Evolutionary conservation across 1,140 invertebrate species (phyloP).

Genomic region (Drosophila bipectinata): DNA sequence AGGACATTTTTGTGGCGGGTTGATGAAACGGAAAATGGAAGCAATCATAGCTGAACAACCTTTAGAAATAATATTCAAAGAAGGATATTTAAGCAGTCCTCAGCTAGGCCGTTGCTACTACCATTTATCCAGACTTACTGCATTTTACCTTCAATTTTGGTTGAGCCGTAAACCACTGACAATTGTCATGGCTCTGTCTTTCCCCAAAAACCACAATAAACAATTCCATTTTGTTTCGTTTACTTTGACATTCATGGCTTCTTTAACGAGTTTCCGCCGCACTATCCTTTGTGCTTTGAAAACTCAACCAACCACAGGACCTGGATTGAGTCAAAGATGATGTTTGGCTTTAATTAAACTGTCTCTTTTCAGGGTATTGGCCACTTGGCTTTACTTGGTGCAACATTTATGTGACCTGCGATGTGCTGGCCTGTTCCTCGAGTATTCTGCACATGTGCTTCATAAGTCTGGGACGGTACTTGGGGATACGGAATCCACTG

Average conservation of each 20-base stretch:
- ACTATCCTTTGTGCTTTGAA: neutral
- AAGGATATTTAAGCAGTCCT: neutral
- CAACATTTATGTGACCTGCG: slow-evolving; percentile 96
- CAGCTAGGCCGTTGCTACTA: neutral
- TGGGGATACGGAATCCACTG: slow-evolving; percentile 95
- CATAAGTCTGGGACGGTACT: slow-evolving; percentile 95
- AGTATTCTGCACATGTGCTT: slow-evolving; percentile 99
- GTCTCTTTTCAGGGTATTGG: slow-evolving; percentile 91
- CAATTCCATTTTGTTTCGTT: slow-evolving; percentile 33
- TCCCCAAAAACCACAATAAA: slow-evolving; percentile 25
- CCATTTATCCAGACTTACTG: too few species aligned
- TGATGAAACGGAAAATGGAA: neutral
- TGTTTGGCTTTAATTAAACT: neutral
- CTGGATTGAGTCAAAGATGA: neutral
- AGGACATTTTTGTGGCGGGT: neutral
- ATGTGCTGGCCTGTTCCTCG: slow-evolving; percentile 96
- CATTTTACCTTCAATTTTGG: neutral
- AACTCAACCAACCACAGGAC: slow-evolving; percentile 3
- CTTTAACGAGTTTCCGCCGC: slow-evolving; percentile 15
- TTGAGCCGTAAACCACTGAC: neutral
- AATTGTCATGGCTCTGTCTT: neutral
- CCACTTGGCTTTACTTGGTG: slow-evolving; percentile 94
- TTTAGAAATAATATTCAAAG: too few species aligned
- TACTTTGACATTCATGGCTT: slow-evolving; percentile 17
- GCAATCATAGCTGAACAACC: too few species aligned